A percentile compares a stretch with the other conserved stretches of the same genome.
phyloP scores from a whole-genome alignment of 2,113 vertebrate species.

The Empidonax alnorum region DNA sequence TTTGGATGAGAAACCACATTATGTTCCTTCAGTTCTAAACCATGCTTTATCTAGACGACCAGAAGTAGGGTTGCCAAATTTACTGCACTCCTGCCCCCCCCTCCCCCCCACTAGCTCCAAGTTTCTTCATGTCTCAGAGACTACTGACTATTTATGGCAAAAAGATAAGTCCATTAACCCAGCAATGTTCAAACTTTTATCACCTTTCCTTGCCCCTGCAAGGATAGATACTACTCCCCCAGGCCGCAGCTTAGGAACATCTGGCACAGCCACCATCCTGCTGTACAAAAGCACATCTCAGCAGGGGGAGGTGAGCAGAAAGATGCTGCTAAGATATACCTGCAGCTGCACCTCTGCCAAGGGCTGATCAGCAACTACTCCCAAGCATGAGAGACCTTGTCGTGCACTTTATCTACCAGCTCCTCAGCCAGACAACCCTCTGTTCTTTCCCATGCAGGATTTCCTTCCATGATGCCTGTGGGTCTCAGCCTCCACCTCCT shows the following conservation, averaged over 20 bases:
- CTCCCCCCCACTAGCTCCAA: background rate
- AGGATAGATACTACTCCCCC: background rate
- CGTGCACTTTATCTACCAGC: background rate
- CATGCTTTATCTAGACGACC: accelerated
- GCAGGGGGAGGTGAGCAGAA: background rate
- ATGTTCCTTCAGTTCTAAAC: background rate
- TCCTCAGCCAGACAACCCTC: background rate
- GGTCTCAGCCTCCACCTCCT: accelerated
- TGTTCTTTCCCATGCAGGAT: background rate
- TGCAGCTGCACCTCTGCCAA: background rate
- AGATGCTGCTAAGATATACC: background rate
- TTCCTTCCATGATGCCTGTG: background rate
- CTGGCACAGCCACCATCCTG: background rate
- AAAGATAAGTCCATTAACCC: background rate
- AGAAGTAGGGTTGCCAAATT: background rate
- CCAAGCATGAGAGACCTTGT: background rate
- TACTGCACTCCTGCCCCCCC: background rate
- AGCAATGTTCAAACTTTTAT: background rate
- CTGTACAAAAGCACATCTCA: background rate
- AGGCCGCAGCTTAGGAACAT: background rate
- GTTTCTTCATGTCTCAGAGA: background rate
- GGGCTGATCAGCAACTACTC: background rate
- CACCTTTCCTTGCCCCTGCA: background rate
- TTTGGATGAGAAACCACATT: background rate
- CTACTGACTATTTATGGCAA: background rate